Base-by-base conservation (phyloP, 2,113 vertebrate species). In the Sisor rabdophorus region DNA sequence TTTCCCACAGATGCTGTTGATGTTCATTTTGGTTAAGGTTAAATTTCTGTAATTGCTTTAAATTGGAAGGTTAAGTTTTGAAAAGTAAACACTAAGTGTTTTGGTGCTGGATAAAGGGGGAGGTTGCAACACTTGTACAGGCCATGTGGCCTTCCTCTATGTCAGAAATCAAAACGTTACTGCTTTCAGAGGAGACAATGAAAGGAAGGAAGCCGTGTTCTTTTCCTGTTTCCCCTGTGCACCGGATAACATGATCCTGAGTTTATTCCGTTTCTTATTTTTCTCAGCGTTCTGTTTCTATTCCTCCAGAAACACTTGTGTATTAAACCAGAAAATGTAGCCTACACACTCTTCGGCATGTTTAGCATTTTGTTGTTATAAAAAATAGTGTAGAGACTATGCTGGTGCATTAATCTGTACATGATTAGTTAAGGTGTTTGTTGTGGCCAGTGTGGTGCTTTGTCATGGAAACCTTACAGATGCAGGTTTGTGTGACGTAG, bases 181-280 rank as follows among this genome's bases (percentile, higher is more conserved):
- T 63, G 54, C 84, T 87, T 90, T 85, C 83, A 85, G 78, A 30
- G 3, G 81, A 87, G 75, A 93, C 91, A 93, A 92, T 91, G 83
- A 86, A 77, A 92, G 91, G 93, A 92, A 93, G 90, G 87, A 67
- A 81, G 61, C 75, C 78, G 78, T 85, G 59, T 84, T 87, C 88
- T 84, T 79, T 88, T 83, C 73, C 81, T 72, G 79, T 53, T 83
- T 81, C 70, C 73, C 75, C 82, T 80, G 77, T 86, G 82, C 79
- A 70, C 83, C 73, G 80, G 74, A 87, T 79, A 54, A 84, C 88
- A 78, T 67, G 86, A 82, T 84, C 83, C 83, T 84, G 85, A 86
- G 84, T 81, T 81, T 81, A 75, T 85, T 58, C 54, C 52, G 70
- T 79, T 48, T 78, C 64, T 70, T 75, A 36, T 56, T 73, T 78